Percentiles rank a stretch among this genome's conserved stretches.
phyloP scores from a whole-genome alignment of 2,888 invertebrate genomes.

The Drosophila heteroneura region DNA sequence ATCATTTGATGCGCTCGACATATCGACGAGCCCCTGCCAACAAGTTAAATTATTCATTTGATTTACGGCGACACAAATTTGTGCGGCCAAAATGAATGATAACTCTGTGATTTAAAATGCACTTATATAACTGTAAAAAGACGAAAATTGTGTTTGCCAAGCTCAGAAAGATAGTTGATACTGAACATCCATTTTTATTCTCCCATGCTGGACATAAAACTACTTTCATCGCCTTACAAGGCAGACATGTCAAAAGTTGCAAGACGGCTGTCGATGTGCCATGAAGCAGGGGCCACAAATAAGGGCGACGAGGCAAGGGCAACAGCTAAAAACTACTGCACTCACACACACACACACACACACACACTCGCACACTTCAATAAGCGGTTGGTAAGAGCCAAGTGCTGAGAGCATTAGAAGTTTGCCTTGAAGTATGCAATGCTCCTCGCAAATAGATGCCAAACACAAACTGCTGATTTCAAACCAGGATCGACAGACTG shows the following conservation, averaged over 20 bases:
- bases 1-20: constrained; percentile 48
- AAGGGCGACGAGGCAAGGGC: constrained; percentile 10
- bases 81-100: constrained; percentile 34
- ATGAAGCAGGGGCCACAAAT: constrained; percentile 23
- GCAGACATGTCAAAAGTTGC: constrained; percentile 82
- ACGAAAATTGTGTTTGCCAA: constrained; percentile 25
- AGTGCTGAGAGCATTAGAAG: constrained; percentile 79
- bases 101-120: constrained; percentile 27
- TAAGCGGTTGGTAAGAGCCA: constrained; percentile 58
- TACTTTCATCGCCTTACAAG: constrained; percentile 80
- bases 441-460: constrained; percentile 29
- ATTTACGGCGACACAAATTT: constrained; percentile 66
- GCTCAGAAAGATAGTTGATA: constrained; percentile 20
- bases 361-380: constrained; percentile 29
- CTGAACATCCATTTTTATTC: constrained; percentile 23
- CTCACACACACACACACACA: not conserved
- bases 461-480: constrained; percentile 23
- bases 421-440: constrained; percentile 60
- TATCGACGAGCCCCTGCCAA: constrained; percentile 43
- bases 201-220: constrained; percentile 76
- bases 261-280: constrained; percentile 70
- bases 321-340: constrained; percentile 45
- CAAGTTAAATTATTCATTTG: constrained; percentile 72
- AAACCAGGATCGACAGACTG: constrained; percentile 11
- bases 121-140: constrained; percentile 22